phyloP scores from a whole-genome alignment of 2,888 invertebrate species.

The Catotricha subobsoleta region DNA sequence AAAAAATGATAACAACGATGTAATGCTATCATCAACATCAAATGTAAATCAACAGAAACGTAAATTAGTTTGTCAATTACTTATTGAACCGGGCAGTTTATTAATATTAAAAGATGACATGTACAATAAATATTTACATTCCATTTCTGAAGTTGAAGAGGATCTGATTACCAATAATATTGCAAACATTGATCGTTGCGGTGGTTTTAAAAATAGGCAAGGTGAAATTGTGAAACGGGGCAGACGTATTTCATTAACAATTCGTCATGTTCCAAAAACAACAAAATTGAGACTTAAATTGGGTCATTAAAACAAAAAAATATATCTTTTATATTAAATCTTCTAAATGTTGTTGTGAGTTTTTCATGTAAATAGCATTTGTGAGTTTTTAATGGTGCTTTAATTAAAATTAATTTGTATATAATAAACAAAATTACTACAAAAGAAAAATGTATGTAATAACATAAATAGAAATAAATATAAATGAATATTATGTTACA shows the following conservation, averaged over 20 bases:
- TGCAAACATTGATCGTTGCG: constrained; percentile 46
- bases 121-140: constrained; percentile 71
- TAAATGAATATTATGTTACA: too few species aligned
- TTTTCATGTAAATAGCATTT: too few species aligned
- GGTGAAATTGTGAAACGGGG: constrained; percentile 51
- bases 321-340: not conserved
- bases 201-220: constrained; percentile 30
- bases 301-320: constrained; percentile 23
- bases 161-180: constrained; percentile 45
- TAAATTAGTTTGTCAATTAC: constrained; percentile 24
- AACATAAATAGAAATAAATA: too few species aligned
- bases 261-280: constrained; percentile 83
- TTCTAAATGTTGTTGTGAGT: too few species aligned
- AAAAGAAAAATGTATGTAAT: too few species aligned
- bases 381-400: too few species aligned
- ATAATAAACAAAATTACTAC: too few species aligned
- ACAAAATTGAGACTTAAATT: constrained; percentile 53
- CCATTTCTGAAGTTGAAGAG: constrained; percentile 51
- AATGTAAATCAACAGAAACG: not conserved
- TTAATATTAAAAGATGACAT: constrained; percentile 66
- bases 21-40: not conserved
- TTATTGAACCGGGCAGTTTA: constrained; percentile 77
- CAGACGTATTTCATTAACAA: constrained; percentile 75
- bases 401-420: too few species aligned
- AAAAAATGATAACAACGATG: not conserved